Conservation (phyloP, 1,140 invertebrate genomes). For the Eueides isabella region DNA sequence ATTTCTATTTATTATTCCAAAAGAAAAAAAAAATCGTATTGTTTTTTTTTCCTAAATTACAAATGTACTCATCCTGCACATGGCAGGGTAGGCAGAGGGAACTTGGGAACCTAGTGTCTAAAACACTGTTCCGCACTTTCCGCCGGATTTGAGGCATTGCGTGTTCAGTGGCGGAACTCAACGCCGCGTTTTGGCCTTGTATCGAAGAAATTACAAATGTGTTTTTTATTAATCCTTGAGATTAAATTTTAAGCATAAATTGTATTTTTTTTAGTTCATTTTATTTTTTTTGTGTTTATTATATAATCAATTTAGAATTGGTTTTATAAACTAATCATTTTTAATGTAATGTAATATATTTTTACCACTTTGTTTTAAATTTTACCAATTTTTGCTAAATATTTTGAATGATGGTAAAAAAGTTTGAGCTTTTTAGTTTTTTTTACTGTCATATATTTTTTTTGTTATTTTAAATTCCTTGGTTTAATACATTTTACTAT, state of each 20-base stretch:
- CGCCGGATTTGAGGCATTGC: too few species aligned
- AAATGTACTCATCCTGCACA: too few species aligned
- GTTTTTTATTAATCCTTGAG: neutral
- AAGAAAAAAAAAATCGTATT: too few species aligned
- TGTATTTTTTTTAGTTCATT: neutral
- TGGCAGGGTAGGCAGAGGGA: too few species aligned
- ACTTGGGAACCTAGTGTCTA: too few species aligned
- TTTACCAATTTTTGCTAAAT: neutral
- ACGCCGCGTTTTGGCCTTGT: too few species aligned
- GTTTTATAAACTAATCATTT: neutral
- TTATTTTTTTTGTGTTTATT: neutral
- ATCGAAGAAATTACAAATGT: too few species aligned
- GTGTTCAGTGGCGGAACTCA: too few species aligned
- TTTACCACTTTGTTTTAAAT: neutral
- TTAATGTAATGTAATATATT: neutral
- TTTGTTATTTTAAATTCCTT: neutral
- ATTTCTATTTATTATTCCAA: too few species aligned
- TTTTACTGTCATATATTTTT: neutral
- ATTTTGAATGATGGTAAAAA: neutral
- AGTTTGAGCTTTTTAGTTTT: neutral
- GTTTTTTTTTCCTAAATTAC: neutral
- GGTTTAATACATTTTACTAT: neutral
- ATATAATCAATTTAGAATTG: neutral
- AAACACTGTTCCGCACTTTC: too few species aligned
- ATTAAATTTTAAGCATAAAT: slow-evolving; percentile 1